Percentiles rank a stretch among this genome's conserved stretches.
Conservation (phyloP, 2,113 vertebrate genomes). For the Trichomycterus rosablanca region DNA sequence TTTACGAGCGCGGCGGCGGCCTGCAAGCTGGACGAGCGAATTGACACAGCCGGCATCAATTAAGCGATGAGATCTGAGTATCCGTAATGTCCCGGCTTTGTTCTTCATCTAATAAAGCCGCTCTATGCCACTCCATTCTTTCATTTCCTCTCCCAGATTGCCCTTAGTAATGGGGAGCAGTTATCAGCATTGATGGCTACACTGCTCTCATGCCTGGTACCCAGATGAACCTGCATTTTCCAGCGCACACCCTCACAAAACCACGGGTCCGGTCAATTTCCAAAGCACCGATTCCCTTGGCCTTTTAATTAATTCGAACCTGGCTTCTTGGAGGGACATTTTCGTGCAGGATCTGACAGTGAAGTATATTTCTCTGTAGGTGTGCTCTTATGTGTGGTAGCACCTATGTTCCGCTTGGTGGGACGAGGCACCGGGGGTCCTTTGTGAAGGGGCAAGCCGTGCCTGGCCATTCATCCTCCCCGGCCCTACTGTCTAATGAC, state of each 20-base stretch:
- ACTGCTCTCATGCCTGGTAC: conserved; percentile 55
- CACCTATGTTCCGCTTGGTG: conserved; percentile 55
- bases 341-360: conserved; percentile 1
- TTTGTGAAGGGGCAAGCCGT: conserved; percentile 66
- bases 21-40: conserved; percentile 51
- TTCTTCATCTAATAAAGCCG: conserved; percentile 64
- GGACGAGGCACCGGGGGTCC: conserved; percentile 56
- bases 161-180: conserved; percentile 56
- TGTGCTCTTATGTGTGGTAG: not conserved
- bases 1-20: conserved; percentile 57
- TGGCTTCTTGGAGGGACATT: conserved; percentile 8
- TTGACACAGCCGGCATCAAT: conserved; percentile 63
- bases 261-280: not conserved
- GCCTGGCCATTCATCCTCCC: conserved; percentile 82
- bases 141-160: conserved; percentile 68
- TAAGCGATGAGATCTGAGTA: conserved; percentile 60
- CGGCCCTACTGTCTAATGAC: conserved; percentile 89
- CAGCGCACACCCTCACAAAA: not conserved
- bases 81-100: conserved; percentile 54
- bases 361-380: conserved; percentile 8
- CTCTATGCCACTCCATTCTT: conserved; percentile 61
- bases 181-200: conserved; percentile 57
- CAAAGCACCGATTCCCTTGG: not conserved
- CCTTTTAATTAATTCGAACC: conserved; percentile 2
- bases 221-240: conserved; percentile 55